Percentiles rank a stretch among this genome's conserved stretches.
phyloP scores from a whole-genome alignment of 2,797 vertebrate species.

The Chelmon rostratus region DNA sequence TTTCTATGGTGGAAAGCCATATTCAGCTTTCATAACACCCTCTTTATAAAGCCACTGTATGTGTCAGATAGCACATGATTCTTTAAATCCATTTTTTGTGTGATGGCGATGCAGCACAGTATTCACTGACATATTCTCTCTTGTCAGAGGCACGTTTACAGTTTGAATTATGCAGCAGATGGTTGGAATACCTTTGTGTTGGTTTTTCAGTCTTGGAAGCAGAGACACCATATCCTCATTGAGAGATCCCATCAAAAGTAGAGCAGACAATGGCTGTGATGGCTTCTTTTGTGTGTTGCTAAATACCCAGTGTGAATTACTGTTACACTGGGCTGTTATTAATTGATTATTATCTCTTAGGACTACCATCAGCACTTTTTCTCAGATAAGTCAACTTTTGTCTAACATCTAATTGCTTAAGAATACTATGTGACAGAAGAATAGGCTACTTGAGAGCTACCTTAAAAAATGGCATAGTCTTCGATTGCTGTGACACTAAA shows the following conservation, averaged over 20 bases:
- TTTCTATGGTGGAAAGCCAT: neutral
- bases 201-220: conserved; percentile 6
- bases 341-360: conserved; percentile 78
- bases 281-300: conserved; percentile 82
- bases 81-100: neutral
- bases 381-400: conserved; percentile 78
- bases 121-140: conserved; percentile 8
- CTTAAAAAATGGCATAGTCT: conserved; percentile 58
- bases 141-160: conserved; percentile 1
- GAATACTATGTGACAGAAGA: conserved; percentile 66
- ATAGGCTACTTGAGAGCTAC: conserved; percentile 55
- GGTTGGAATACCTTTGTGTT: conserved; percentile 18
- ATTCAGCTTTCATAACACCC: neutral
- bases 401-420: conserved; percentile 70
- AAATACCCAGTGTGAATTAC: conserved; percentile 84
- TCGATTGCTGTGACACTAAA: conserved; percentile 69
- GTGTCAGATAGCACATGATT: neutral
- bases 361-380: conserved; percentile 80
- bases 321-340: conserved; percentile 75
- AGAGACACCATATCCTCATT: conserved; percentile 26
- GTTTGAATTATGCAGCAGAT: conserved; percentile 15
- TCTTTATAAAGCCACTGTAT: neutral
- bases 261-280: conserved; percentile 74
- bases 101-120: neutral
- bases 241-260: conserved; percentile 71